Evolutionary conservation across 2,797 vertebrate species (phyloP).

Genomic region (Sebastes baramenuke): DNA sequence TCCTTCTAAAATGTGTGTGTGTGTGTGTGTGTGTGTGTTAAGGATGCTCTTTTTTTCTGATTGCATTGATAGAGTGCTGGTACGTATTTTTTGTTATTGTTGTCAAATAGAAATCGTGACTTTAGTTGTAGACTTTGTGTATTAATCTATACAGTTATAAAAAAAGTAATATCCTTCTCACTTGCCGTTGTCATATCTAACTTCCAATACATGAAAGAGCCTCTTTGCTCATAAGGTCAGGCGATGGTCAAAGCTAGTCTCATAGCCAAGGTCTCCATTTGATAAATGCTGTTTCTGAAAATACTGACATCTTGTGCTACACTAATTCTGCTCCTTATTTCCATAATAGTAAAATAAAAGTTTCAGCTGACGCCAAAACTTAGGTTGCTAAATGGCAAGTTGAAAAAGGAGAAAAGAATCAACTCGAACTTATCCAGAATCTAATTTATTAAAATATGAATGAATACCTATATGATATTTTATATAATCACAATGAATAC

Average conservation of each 20-base stretch:
- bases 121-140: too few relatives aligned
- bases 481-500: constrained; percentile 45
- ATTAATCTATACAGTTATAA: too few relatives aligned
- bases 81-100: too few relatives aligned
- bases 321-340: neutral
- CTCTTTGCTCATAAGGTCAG: too few relatives aligned
- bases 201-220: too few relatives aligned
- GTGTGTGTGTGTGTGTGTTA: too few relatives aligned
- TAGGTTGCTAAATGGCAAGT: neutral
- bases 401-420: neutral
- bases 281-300: neutral
- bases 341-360: neutral
- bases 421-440: constrained; percentile 35
- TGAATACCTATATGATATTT: constrained; percentile 49
- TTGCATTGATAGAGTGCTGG: too few relatives aligned
- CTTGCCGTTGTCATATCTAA: too few relatives aligned
- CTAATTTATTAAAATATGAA: constrained; percentile 66
- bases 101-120: too few relatives aligned
- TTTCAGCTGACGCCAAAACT: neutral
- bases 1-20: neutral
- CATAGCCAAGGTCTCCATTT: neutral
- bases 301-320: neutral
- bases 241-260: neutral
- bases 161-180: too few relatives aligned
- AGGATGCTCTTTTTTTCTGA: too few relatives aligned